Evolutionary conservation across 2,113 vertebrate genomes (phyloP), one percentile per base, ranked within the genome.

Genomic region (Ellobius talpinus): DNA sequence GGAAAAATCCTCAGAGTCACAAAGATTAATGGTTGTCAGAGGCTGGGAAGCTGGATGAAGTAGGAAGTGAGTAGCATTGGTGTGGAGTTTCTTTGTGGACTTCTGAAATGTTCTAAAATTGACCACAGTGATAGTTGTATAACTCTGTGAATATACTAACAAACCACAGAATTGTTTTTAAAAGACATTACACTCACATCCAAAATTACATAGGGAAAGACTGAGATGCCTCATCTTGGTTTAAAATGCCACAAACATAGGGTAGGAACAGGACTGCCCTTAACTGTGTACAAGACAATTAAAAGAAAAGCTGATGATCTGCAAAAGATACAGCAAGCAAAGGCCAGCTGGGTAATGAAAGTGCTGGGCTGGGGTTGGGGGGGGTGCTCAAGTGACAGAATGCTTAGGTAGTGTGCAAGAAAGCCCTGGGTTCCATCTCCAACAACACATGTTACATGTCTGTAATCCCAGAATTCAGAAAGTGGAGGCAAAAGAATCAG

Each of bases 141-240:
- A 90, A 92, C 63, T 92, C 88, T 63, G 74, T 23, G 50, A 93
- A 86, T 89, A 93, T 39, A 93, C 73, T 74, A 91, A 93, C 31
- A 94, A 92, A 76, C 50, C 93, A 88, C 52, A 55, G 33, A 90
- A 90, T 36, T 97, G 61, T 73, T 79, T 70, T 52, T 82, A n/a
- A 90, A 77, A 89, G 70, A 63, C 84, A 77, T 45, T 66, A n/a
- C 66, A 73, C 63, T 90, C 23, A 45, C 82, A 61, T 96, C 90
- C 92, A 95, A 96, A 96, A 93, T 93, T 76, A 95, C 81, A 96
- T 50, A 65, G 87, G 90, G 47, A 84, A 84, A 93, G 65, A 81
- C 65, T 82, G 68, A 96, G 42, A 81, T 94, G 47, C 73, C 65
- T 89, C 42, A n/a, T 93, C 84, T 93, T 74, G 39, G 50, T 77